Evolutionary conservation across 1,140 invertebrate genomes (phyloP), one percentile per base, ranked within the genome.

Genomic region (Habropoda laboriosa): DNA sequence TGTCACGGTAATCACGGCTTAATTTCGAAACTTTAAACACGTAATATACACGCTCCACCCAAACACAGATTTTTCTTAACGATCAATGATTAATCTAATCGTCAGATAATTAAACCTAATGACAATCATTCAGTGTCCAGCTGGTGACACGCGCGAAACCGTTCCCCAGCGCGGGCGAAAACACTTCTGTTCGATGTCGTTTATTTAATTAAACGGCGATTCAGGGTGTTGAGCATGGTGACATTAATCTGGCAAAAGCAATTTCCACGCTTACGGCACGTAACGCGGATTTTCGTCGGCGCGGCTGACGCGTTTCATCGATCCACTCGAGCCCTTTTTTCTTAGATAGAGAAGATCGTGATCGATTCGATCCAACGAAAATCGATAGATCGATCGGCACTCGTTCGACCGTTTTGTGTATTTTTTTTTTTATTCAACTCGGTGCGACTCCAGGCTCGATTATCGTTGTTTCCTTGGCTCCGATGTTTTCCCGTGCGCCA

Each of bases 151-250:
- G 21, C 13, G 18, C 12, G 8, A 21, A n/a, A 2, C 10, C 3
- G 32, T n/a, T n/a, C n/a, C n/a, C n/a, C n/a, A 35, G 35, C 3
- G 7, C 47, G 21, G 24, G 24, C 24, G 47, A 45, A 30, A 72
- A 79, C 45, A 72, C 68, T 79, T 72, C 68, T 45, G 16, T 53
- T 45, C 21, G 16, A 1, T 10, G 64, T 47, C 45, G 55, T 72
- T 72, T 53, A 72, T 80, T 75, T 80, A 80, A 80, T 80, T 64
- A 80, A 80, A 80, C 32, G 49, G 8, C 53, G 42, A 80, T 80
- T 49, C 32, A 61, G 68, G 40, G 10, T 27, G 67, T 49, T 24
- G 24, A 53, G 27, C 35, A 32, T 27, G 35, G 24, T 51, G 57
- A 75, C 60, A 80, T 75, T 80, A 80, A 80, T 75, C 71, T 57